Percentiles rank a stretch among this genome's conserved stretches.
phyloP scores from a whole-genome alignment of 2,888 invertebrate species.

The Rhagonycha lutea region DNA sequence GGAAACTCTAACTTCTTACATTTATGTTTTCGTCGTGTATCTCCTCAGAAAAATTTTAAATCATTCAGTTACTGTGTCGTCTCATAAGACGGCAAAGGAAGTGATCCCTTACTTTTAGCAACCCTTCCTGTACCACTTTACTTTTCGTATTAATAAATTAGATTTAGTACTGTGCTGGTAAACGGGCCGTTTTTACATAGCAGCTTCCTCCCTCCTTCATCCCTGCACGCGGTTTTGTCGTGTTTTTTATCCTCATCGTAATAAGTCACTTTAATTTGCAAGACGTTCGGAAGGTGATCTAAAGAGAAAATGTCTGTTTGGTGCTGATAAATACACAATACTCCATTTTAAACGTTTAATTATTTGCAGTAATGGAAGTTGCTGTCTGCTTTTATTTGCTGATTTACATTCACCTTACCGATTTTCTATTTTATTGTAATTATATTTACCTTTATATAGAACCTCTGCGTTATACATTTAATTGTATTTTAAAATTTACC shows the following conservation, averaged over 20 bases:
- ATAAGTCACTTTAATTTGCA: conserved; percentile 44
- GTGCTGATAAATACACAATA: conserved; percentile 48
- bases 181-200: conserved; percentile 28
- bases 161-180: conserved; percentile 29
- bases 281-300: conserved; percentile 38
- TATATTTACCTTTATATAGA: conserved; percentile 1
- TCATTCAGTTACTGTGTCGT: conserved; percentile 10
- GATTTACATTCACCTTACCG: conserved; percentile 32
- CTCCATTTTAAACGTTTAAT: conserved; percentile 46
- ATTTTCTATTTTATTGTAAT: conserved; percentile 35
- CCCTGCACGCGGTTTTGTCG: conserved; percentile 25
- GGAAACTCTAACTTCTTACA: conserved; percentile 29
- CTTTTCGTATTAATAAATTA: conserved; percentile 29
- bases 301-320: conserved; percentile 45
- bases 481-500: neutral
- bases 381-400: conserved; percentile 31
- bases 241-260: conserved; percentile 34
- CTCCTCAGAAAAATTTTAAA: conserved; percentile 14
- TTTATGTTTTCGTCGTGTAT: conserved; percentile 25
- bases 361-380: conserved; percentile 42
- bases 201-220: conserved; percentile 10
- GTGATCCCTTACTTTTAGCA: conserved; percentile 18
- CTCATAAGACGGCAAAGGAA: neutral
- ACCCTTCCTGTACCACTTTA: conserved; percentile 14
- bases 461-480: neutral